phyloP scores from a whole-genome alignment of 2,797 vertebrate species.

The Oryzias sinensis region DNA sequence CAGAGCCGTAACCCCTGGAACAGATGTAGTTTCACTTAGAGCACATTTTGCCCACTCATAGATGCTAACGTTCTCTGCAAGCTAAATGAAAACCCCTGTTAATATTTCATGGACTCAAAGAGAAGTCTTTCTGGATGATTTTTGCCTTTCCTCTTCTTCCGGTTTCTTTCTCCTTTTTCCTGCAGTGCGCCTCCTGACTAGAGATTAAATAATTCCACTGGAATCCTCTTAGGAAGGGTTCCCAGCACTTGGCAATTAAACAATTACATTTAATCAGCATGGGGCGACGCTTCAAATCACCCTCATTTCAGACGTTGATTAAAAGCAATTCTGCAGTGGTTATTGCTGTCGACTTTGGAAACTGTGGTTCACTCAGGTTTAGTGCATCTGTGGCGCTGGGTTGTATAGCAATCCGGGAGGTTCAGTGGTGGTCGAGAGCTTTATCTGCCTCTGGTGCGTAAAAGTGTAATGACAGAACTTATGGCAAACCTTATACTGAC shows the following conservation, averaged over 20 bases:
- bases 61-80: constrained; percentile 51
- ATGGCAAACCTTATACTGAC: constrained; percentile 61
- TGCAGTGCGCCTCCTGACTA: constrained; percentile 76
- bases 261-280: constrained; percentile 84
- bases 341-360: constrained; percentile 75
- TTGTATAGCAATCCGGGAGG: constrained; percentile 71
- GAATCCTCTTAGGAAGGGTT: constrained; percentile 81
- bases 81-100: constrained; percentile 68
- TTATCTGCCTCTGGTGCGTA: constrained; percentile 63
- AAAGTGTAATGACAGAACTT: constrained; percentile 68
- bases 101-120: constrained; percentile 68
- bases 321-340: constrained; percentile 82
- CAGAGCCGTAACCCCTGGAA: constrained; percentile 50
- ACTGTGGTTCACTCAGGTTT: constrained; percentile 74
- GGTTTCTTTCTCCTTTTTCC: constrained; percentile 61
- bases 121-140: constrained; percentile 53
- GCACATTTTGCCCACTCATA: constrained; percentile 17
- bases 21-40: constrained; percentile 49
- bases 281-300: constrained; percentile 80
- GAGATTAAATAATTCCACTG: constrained; percentile 82
- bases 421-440: constrained; percentile 61
- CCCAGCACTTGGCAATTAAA: constrained; percentile 83
- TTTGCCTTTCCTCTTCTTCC: constrained; percentile 54
- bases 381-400: constrained; percentile 66
- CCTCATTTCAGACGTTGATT: constrained; percentile 83